phyloP scores from a whole-genome alignment of 2,113 vertebrate genomes.

The Dasypus novemcinctus region DNA sequence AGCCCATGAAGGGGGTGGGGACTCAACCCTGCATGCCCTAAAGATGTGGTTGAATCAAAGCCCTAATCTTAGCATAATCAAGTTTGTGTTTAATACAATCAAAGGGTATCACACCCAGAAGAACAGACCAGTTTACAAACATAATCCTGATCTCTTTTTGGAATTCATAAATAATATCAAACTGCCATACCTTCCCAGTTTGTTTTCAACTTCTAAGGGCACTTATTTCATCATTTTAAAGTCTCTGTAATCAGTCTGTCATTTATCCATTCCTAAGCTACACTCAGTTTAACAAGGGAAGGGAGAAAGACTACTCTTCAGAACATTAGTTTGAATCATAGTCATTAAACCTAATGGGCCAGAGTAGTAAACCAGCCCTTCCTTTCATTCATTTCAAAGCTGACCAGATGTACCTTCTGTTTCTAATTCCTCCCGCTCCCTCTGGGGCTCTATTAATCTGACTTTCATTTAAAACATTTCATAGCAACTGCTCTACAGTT shows the following conservation, averaged over 20 bases:
- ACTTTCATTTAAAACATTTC: not conserved
- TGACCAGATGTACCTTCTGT: fast-evolving
- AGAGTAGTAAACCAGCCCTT: not conserved
- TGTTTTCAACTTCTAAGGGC: not conserved
- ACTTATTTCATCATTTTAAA: not conserved
- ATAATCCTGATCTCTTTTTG: too few species aligned
- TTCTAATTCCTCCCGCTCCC: too few species aligned
- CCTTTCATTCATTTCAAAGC: not conserved
- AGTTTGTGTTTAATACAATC: too few species aligned
- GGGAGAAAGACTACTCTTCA: too few species aligned
- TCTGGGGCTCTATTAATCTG: not conserved
- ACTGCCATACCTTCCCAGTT: not conserved
- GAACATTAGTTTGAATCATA: fast-evolving
- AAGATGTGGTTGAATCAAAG: too few species aligned
- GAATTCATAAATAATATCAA: too few species aligned
- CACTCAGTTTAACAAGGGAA: not conserved
- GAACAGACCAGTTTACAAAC: too few species aligned
- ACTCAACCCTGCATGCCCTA: too few species aligned
- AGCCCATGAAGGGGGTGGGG: too few species aligned
- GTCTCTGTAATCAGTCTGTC: not conserved
- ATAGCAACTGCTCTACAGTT: fast-evolving
- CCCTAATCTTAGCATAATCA: too few species aligned
- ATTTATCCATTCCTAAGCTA: not conserved
- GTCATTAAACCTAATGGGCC: not conserved
- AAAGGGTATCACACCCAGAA: too few species aligned